Conservation (phyloP, 2,888 invertebrate genomes). For the Drosophila helvetica region DNA sequence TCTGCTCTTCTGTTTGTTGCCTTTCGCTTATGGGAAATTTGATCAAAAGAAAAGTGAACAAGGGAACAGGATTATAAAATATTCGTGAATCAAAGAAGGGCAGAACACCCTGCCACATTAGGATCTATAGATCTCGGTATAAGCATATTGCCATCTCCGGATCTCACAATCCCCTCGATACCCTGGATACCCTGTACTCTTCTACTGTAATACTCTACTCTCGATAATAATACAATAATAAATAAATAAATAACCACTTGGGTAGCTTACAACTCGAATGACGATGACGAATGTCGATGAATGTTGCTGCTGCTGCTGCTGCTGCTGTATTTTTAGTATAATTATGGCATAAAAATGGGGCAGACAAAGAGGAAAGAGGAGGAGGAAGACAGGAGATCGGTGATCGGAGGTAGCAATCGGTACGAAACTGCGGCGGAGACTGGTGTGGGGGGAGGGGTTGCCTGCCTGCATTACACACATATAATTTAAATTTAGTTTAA, state of each 20-base stretch:
- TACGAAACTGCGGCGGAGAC: constrained; percentile 43
- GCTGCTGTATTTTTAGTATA: constrained; percentile 66
- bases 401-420: constrained; percentile 3
- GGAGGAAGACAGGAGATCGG: neutral
- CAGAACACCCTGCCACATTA: neutral
- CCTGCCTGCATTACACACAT: constrained; percentile 67
- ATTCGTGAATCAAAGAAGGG: too few species aligned
- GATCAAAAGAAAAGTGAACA: too few species aligned
- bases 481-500: constrained; percentile 80
- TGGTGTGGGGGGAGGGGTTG: too few species aligned
- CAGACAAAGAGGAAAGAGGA: constrained; percentile 7
- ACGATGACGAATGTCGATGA: constrained; percentile 73
- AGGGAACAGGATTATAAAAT: too few species aligned
- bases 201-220: neutral
- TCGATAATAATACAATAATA: constrained; percentile 49
- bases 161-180: neutral
- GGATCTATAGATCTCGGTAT: too few species aligned
- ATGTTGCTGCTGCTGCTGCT: constrained; percentile 52
- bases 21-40: too few species aligned
- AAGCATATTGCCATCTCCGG: too few species aligned
- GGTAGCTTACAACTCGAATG: constrained; percentile 51
- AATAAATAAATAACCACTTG: constrained; percentile 70
- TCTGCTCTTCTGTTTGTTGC: too few species aligned
- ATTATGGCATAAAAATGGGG: constrained; percentile 61
- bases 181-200: neutral